Conservation (phyloP, 2,797 vertebrate species). For the Bradypodion pumilum region DNA sequence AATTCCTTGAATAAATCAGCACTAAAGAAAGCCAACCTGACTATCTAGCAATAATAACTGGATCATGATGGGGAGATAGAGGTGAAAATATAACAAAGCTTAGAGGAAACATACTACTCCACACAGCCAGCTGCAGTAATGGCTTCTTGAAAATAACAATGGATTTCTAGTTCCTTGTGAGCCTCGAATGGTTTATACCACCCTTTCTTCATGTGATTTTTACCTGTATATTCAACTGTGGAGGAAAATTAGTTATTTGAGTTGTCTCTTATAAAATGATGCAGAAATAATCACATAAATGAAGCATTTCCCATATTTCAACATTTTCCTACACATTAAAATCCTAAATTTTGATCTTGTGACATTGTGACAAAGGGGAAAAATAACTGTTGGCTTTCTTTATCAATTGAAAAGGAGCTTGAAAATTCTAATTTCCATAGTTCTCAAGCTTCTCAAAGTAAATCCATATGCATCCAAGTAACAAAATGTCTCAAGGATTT, state of each 20-base stretch:
- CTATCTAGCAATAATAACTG: neutral
- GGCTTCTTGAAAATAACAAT: neutral
- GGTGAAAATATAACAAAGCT: neutral
- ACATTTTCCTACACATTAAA: neutral
- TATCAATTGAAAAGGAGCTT: neutral
- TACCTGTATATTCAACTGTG: neutral
- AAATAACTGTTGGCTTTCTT: neutral
- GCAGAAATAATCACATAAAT: neutral
- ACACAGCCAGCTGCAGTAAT: neutral
- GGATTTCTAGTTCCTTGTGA: neutral
- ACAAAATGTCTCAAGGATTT: conserved; percentile 4
- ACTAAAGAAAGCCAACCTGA: neutral
- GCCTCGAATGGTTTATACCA: neutral
- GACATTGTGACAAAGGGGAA: neutral
- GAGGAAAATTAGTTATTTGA: neutral
- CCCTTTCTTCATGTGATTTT: neutral
- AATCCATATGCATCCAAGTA: neutral
- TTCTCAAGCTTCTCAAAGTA: neutral
- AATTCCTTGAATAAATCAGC: neutral
- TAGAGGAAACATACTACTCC: neutral
- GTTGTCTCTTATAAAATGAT: neutral
- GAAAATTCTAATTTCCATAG: conserved; percentile 2
- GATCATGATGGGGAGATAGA: too few relatives aligned
- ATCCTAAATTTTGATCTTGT: neutral
- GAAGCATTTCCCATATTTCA: neutral